Evolutionary conservation across 2,797 vertebrate genomes (phyloP).

Genomic region (Melanotaenia parkinsoni): DNA sequence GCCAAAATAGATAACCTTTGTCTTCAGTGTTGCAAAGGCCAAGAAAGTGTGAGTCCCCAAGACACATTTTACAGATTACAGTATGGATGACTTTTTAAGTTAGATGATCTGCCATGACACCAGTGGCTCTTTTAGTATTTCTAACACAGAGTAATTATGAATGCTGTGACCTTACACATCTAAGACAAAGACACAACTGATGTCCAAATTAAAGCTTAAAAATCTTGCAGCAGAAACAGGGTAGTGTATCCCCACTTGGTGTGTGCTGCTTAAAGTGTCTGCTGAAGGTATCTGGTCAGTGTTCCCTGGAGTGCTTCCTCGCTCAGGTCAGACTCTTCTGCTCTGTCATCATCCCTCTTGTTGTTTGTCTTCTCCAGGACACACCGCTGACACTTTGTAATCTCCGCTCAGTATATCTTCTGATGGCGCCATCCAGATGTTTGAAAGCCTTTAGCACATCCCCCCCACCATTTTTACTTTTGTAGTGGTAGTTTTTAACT

Average conservation of each 20-base stretch:
- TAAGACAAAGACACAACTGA: neutral
- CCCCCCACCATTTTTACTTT: neutral
- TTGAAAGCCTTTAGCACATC: constrained; percentile 28
- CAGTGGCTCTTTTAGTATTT: neutral
- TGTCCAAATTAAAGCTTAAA: neutral
- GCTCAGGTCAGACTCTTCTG: constrained; percentile 65
- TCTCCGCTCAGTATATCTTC: constrained; percentile 45
- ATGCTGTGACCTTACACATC: neutral
- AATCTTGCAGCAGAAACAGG: neutral
- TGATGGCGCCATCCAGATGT: constrained; percentile 76
- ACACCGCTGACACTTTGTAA: constrained; percentile 58
- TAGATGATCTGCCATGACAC: constrained; percentile 13
- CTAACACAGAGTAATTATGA: neutral
- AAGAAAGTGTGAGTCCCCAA: constrained; percentile 55
- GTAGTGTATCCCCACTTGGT: neutral
- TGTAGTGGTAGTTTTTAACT: constrained; percentile 1
- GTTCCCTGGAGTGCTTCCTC: constrained; percentile 68
- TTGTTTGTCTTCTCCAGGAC: constrained; percentile 50
- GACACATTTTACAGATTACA: constrained; percentile 67
- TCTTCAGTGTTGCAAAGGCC: constrained; percentile 75
- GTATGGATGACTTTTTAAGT: constrained; percentile 37
- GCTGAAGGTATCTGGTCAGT: constrained; percentile 55
- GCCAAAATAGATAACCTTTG: constrained; percentile 77
- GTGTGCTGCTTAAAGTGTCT: constrained; percentile 26
- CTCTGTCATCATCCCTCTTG: constrained; percentile 70